Conservation (phyloP, 2,888 invertebrate species). For the Euclidia mi region DNA sequence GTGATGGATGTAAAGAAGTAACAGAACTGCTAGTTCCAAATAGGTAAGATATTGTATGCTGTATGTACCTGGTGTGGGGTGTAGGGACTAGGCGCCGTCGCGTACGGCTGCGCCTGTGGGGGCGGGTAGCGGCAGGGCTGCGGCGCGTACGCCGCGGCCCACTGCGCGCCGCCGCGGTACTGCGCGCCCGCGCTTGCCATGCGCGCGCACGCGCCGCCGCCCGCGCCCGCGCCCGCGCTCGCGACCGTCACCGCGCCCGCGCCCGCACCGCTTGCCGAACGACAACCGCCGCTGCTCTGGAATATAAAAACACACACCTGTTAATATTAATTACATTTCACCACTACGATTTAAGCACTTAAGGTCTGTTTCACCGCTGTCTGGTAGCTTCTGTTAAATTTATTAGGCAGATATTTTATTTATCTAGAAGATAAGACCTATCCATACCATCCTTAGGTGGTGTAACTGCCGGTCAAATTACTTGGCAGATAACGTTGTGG, state of each 20-base stretch:
- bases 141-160: slow-evolving; percentile 86
- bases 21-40: too few species aligned
- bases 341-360: too few species aligned
- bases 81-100: slow-evolving; percentile 82
- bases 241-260: slow-evolving; percentile 88
- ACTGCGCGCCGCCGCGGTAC: slow-evolving; percentile 87
- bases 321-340: too few species aligned
- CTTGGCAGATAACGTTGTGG: too few species aligned
- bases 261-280: slow-evolving; percentile 80
- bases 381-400: too few species aligned
- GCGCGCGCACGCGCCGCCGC: slow-evolving; percentile 89
- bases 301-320: slow-evolving; percentile 44
- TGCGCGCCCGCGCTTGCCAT: slow-evolving; percentile 89
- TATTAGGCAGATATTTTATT: too few species aligned
- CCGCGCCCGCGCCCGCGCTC: slow-evolving; percentile 85
- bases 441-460: too few species aligned
- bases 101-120: slow-evolving; percentile 85
- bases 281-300: slow-evolving; percentile 86
- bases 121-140: slow-evolving; percentile 88
- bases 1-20: too few species aligned
- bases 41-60: too few species aligned
- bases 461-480: too few species aligned
- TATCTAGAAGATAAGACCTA: too few species aligned
- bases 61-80: slow-evolving; percentile 82
- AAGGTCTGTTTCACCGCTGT: too few species aligned